phyloP scores from a whole-genome alignment of 2,888 invertebrate species.

The Stramonita haemastoma region DNA sequence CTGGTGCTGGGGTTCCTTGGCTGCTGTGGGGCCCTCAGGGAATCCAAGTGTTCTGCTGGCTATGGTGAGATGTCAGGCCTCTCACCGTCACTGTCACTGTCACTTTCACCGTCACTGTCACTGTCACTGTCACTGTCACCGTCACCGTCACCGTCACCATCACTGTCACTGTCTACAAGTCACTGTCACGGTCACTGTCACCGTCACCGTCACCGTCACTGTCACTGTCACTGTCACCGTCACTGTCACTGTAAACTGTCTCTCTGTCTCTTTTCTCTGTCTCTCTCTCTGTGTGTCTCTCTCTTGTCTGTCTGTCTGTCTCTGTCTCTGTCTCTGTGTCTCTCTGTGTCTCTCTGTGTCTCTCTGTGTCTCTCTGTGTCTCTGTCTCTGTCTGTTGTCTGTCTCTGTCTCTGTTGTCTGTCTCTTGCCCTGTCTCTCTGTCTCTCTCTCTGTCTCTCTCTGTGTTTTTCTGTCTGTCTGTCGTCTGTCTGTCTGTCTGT shows the following conservation, averaged over 20 bases:
- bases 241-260: background rate
- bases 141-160: too few species aligned
- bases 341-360: background rate
- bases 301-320: too few species aligned
- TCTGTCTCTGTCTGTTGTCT: background rate
- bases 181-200: too few species aligned
- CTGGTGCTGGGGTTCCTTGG: conserved; percentile 32
- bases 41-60: conserved; percentile 32
- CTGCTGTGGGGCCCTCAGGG: conserved; percentile 33
- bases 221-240: too few species aligned
- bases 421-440: background rate
- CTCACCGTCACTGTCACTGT: background rate
- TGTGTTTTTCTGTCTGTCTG: too few species aligned
- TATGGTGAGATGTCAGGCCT: background rate
- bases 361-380: background rate
- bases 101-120: background rate
- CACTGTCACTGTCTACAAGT: too few species aligned
- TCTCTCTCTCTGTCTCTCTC: too few species aligned
- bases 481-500: too few species aligned
- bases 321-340: background rate
- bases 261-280: background rate
- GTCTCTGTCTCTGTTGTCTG: background rate
- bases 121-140: background rate
- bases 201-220: too few species aligned
- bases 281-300: too few species aligned